phyloP scores from a whole-genome alignment of 2,888 invertebrate species.

The Sthenelais limicola region DNA sequence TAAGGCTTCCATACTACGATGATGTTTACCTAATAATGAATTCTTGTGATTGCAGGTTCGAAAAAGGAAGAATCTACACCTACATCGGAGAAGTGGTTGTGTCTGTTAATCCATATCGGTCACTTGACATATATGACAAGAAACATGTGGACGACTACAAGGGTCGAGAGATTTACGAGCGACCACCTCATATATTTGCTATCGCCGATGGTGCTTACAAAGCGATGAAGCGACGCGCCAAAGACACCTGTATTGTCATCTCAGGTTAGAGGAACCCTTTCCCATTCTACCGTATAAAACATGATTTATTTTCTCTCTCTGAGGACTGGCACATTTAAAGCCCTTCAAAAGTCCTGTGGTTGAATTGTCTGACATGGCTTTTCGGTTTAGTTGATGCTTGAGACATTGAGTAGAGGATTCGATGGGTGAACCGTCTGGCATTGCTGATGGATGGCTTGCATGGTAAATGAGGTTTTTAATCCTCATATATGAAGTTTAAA shows the following conservation, averaged over 20 bases:
- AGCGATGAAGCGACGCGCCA: slow-evolving; percentile 89
- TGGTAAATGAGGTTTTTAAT: too few relatives aligned
- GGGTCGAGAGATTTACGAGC: slow-evolving; percentile 96
- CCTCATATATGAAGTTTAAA: too few relatives aligned
- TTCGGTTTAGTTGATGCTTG: too few relatives aligned
- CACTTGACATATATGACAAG: slow-evolving; percentile 90
- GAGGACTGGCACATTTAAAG: too few relatives aligned
- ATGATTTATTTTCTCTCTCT: background rate
- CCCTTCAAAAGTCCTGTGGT: too few relatives aligned
- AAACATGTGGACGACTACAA: slow-evolving; percentile 91
- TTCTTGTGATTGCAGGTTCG: slow-evolving; percentile 51
- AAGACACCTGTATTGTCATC: slow-evolving; percentile 97
- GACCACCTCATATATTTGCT: slow-evolving; percentile 97
- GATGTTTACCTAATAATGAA: too few relatives aligned
- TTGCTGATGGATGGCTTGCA: too few relatives aligned
- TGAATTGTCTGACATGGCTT: too few relatives aligned
- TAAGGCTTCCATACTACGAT: too few relatives aligned
- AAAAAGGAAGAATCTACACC: slow-evolving; percentile 85
- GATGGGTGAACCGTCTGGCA: too few relatives aligned
- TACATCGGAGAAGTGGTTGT: slow-evolving; percentile 94
- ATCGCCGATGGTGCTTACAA: slow-evolving; percentile 97
- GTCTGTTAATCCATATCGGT: slow-evolving; percentile 96
- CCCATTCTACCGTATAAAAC: background rate
- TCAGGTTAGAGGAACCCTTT: slow-evolving; percentile 70
- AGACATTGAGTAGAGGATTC: too few relatives aligned